These are phyloP conservation scores for Mellivora capensis DNA, from an alignment of 2,113 vertebrate genomes.

Conservation along the genomic window DNA sequence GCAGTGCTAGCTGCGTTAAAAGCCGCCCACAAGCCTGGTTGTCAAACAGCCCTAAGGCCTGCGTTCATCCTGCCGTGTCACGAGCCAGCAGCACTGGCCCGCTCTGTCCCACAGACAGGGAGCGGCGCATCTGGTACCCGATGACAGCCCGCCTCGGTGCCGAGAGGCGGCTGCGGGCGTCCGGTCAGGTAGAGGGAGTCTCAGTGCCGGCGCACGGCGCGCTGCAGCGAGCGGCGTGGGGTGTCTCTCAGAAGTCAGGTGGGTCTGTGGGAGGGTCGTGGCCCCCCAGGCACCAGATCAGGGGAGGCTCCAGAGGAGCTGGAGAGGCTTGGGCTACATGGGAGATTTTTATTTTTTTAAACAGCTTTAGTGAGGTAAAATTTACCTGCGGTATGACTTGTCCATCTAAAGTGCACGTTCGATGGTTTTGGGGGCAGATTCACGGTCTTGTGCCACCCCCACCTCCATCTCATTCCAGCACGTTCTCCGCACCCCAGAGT, in stretches of 20 bases:
- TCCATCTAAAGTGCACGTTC: background rate
- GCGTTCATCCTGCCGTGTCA: background rate
- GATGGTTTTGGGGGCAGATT: background rate
- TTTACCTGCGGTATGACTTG: background rate
- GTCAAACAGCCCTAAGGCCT: background rate
- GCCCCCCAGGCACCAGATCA: background rate
- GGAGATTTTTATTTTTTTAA: background rate
- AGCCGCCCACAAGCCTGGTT: background rate
- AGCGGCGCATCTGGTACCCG: background rate
- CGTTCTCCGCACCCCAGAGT: no score
- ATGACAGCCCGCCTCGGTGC: background rate
- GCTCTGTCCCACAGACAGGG: background rate
- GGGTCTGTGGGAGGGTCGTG: background rate
- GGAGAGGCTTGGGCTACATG: background rate
- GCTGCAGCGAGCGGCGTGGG: background rate
- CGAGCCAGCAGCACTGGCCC: background rate
- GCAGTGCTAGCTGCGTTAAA: background rate
- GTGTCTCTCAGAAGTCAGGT: background rate
- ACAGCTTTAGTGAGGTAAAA: background rate
- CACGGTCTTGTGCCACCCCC: background rate
- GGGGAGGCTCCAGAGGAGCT: background rate
- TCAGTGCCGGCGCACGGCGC: accelerated
- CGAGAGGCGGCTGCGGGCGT: background rate
- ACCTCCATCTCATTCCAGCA: background rate
- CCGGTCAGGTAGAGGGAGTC: background rate